Evolutionary conservation across 2,888 invertebrate genomes (phyloP), one percentile per base, ranked within the genome.

Genomic region (Clunio marinus): DNA sequence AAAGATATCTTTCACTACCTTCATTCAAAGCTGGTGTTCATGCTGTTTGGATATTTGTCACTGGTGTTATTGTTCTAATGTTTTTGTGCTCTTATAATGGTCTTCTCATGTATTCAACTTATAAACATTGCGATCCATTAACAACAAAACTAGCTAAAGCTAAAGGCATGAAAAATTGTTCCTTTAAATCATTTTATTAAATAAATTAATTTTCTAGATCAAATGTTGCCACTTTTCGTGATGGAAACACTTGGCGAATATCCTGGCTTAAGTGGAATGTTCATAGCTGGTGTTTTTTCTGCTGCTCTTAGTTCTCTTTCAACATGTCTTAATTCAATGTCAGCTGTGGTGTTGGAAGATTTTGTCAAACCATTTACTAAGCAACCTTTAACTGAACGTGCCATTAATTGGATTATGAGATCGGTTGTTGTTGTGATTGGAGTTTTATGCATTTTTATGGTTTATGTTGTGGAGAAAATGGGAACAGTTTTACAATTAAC

Each of bases 261-360:
- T 76, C 89, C 88, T 0, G 94, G 94, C 1, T 80, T 95, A 72
- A 88, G 93, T 0, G 95, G 95, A 3, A 79, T 95, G 27, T 94
- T 94, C 75, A 88, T 94, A 0, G 91, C 94, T 27, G 93, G 93
- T 32, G 88, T 95, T 1, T 94, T 94, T 74, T 93, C 93, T 79
- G 94, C 93, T 17, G 91, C 94, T 8, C 79, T 95, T 4, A 89
- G 89, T 75, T 89, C 90, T 0, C 78, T 90, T 22, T 89, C 89
- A 20, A 89, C 89, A 15, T 89, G 89, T 69, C 77, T 90, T 28
- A 90, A 90, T 75, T 88, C 89, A 0, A 84, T 90, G 82, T 86
- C 89, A 0, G 89, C 90, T 0, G 88, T 89, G 1, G 85, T 88
- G 0, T 75, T 89, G 51, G 87, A 89, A 76, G 90, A 90, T 74